Evolutionary conservation across 1,140 invertebrate species (phyloP).

Genomic region (Heliconius hermathena): DNA sequence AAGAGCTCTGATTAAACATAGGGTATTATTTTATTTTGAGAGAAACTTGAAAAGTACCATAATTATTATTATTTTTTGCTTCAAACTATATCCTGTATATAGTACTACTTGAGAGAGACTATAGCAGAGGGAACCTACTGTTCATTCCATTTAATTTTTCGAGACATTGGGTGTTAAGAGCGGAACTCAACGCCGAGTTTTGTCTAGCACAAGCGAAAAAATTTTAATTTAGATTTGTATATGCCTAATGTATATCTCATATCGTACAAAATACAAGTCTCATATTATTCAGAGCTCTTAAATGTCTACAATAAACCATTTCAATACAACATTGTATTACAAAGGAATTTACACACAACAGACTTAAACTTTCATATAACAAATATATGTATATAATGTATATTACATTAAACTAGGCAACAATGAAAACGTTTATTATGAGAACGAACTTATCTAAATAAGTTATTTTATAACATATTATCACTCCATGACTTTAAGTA

Average conservation of each 20-base stretch:
- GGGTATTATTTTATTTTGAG: not conserved
- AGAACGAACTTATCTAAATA: not conserved
- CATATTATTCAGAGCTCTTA: not conserved
- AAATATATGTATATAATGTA: not conserved
- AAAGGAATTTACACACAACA: no score
- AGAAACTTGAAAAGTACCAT: not conserved
- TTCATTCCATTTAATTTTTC: no score
- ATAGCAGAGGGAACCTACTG: no score
- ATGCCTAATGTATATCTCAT: not conserved
- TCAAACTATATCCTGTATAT: not conserved
- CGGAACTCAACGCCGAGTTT: no score
- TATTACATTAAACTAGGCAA: slow-evolving; percentile 1
- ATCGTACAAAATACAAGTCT: not conserved
- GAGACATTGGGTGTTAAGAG: no score
- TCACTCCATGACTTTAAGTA: not conserved
- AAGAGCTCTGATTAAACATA: slow-evolving; percentile 10
- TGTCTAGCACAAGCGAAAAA: no score
- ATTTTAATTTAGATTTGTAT: no score
- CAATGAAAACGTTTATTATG: not conserved
- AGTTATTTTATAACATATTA: not conserved
- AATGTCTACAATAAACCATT: not conserved
- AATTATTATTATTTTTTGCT: not conserved
- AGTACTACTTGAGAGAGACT: no score
- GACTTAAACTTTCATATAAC: not conserved
- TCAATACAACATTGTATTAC: not conserved